Base-by-base conservation (phyloP, 1,140 invertebrate genomes). In the Adelges cooleyi region DNA sequence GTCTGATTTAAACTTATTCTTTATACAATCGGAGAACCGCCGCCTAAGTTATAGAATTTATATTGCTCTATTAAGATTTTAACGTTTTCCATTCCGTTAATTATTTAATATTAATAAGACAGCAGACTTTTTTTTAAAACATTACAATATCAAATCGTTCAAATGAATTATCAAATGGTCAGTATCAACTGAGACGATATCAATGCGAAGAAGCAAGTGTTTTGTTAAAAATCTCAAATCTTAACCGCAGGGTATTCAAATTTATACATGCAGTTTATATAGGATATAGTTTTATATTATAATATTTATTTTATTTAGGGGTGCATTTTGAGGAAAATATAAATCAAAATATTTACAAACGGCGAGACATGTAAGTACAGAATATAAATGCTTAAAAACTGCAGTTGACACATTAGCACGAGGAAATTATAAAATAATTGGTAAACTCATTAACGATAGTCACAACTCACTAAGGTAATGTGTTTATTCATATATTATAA, bases 321-420 rank as follows among this genome's bases (percentile, higher is more conserved):
- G 40, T 27, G 10, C 62, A 50, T 15, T 25, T 10, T 3, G 53
- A 27, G 10, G 67, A 42, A 10, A 22, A 27, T 23, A 40, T 68
- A 2, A 42, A 46, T 25, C 59, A 67, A 53, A 49, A 56, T 49
- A 65, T 83, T 9, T 80, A 86, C 49, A 82, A 81, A 72, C 75
- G 91, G 87, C 86, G 2, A 78, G 82, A 36, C 92, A 96, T 74
- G 91, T 93, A 15, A 82, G 95, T 13, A 80, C 81, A 10, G 92
- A 96, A 79, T 95, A 91, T 67, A 73, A 80, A 65, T 75, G 92
- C 68, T 92, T 89, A 0, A 71, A 80, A 36, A 78, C 85, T 62
- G 90, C 85, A 1, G 84, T 85, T 5, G 74, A 77, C 46, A 82
- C 84, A 20, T 76, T 95, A 2, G 78, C 82, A 70, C 75, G 79